phyloP scores from a whole-genome alignment of 92 coral and sea anemone species.

The Zoanthus solanderi region DNA sequence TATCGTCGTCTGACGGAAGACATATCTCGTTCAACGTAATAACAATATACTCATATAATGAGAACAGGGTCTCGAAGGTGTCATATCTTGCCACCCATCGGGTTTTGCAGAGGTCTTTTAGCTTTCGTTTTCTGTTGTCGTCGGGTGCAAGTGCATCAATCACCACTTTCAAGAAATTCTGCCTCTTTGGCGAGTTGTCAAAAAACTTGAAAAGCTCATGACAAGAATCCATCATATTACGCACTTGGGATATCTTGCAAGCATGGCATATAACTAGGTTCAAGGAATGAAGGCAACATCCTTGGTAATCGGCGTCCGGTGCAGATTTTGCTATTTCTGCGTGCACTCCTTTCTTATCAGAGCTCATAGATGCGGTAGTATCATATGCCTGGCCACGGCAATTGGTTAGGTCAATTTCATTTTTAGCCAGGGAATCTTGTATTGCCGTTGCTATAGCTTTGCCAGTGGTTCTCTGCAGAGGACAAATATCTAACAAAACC shows the following conservation, averaged over 20 bases:
- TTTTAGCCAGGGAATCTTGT: constrained; percentile 66
- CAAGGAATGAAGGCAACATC: constrained; percentile 74
- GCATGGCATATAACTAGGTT: constrained; percentile 77
- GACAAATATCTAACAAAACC: constrained; percentile 67
- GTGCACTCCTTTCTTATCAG: constrained; percentile 74
- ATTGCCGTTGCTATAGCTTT: constrained; percentile 68
- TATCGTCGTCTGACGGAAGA: constrained; percentile 67
- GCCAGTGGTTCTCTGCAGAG: constrained; percentile 73
- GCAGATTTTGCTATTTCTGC: constrained; percentile 74
- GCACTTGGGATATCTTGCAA: constrained; percentile 60
- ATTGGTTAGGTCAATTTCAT: constrained; percentile 63
- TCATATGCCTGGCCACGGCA: constrained; percentile 78
- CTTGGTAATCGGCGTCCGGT: constrained; percentile 78
- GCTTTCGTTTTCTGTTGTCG: constrained; percentile 65
- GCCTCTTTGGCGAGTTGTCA: constrained; percentile 86
- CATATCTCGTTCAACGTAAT: constrained; percentile 48
- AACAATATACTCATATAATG: constrained; percentile 69
- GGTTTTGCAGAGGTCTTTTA: constrained; percentile 70
- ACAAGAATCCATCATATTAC: constrained; percentile 77
- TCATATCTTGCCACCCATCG: constrained; percentile 67
- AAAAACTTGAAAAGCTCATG: constrained; percentile 71
- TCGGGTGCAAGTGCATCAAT: constrained; percentile 73
- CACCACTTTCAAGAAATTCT: constrained; percentile 69
- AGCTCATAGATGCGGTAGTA: constrained; percentile 77
- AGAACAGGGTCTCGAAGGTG: constrained; percentile 69